A percentile compares a stretch with the other conserved stretches of the same genome.
Evolutionary conservation across 2,797 vertebrate species (phyloP).

Genomic region (Enteromius afrohamiltoni): DNA sequence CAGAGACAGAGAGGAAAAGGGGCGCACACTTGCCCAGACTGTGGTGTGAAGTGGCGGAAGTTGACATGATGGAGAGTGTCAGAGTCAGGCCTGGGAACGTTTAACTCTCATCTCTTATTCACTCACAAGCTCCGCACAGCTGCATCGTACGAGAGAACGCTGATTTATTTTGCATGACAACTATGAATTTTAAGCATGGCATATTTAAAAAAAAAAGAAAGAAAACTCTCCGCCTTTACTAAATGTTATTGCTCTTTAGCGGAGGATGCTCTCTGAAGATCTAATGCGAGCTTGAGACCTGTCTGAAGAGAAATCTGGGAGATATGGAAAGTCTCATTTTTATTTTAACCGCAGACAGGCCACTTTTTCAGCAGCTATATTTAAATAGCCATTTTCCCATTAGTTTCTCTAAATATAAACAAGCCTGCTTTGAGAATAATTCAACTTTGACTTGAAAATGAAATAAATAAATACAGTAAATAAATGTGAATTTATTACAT

Average conservation of each 20-base stretch:
- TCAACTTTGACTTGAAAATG: neutral
- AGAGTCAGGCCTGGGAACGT: slow-evolving; percentile 76
- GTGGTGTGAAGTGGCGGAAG: slow-evolving; percentile 27
- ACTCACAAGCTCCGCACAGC: slow-evolving; percentile 72
- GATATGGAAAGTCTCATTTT: neutral
- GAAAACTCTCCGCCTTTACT: slow-evolving; percentile 67
- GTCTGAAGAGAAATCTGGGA: neutral
- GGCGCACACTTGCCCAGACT: neutral
- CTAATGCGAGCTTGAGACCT: neutral
- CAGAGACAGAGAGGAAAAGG: neutral
- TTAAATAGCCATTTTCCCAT: neutral
- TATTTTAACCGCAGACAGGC: neutral
- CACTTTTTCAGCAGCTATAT: neutral
- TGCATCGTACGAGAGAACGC: slow-evolving; percentile 65
- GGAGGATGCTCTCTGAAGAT: neutral
- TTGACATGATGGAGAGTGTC: slow-evolving; percentile 79
- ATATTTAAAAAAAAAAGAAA: slow-evolving; percentile 73
- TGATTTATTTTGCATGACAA: slow-evolving; percentile 87
- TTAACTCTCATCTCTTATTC: slow-evolving; percentile 83
- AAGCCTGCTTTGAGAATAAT: neutral
- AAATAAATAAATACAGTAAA: neutral
- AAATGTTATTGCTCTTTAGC: slow-evolving; percentile 74
- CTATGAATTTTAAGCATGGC: slow-evolving; percentile 83
- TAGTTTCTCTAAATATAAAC: neutral
- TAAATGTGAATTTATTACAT: neutral